Evolutionary conservation across 1,140 invertebrate species (phyloP).

Genomic region (Cardiocondyla obscurior): DNA sequence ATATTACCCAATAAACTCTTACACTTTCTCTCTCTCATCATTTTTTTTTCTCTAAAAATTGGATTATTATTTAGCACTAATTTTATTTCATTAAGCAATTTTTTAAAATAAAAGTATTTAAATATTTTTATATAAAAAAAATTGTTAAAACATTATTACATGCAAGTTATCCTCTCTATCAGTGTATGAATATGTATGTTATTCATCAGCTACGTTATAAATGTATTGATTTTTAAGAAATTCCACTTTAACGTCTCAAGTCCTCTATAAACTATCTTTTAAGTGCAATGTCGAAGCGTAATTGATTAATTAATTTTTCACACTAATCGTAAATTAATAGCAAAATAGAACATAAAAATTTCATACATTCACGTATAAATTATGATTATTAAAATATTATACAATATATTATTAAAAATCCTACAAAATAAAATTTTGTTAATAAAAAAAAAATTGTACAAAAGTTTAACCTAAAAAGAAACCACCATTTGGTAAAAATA

Average conservation of each 20-base stretch:
- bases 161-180: not conserved
- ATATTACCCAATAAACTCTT: not conserved
- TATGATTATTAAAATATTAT: not conserved
- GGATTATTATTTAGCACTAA: not conserved
- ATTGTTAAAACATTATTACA: not conserved
- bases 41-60: not conserved
- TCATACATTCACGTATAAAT: not conserved
- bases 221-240: not conserved
- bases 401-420: not conserved
- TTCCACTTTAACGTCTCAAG: not conserved
- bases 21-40: not conserved
- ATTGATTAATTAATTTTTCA: not conserved
- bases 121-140: not conserved
- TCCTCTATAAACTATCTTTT: not conserved
- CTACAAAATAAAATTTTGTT: not conserved
- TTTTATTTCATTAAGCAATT: no score
- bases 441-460: not conserved
- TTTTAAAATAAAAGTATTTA: not conserved
- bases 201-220: not conserved
- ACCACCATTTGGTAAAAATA: not conserved
- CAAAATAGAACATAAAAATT: not conserved
- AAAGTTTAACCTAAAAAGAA: no score
- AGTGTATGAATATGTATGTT: slow-evolving; percentile 21
- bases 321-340: not conserved
- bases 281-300: not conserved